These are phyloP conservation scores for Drosophila limbata DNA, from an alignment of 2,888 invertebrate species.

Conservation along the genomic window DNA sequence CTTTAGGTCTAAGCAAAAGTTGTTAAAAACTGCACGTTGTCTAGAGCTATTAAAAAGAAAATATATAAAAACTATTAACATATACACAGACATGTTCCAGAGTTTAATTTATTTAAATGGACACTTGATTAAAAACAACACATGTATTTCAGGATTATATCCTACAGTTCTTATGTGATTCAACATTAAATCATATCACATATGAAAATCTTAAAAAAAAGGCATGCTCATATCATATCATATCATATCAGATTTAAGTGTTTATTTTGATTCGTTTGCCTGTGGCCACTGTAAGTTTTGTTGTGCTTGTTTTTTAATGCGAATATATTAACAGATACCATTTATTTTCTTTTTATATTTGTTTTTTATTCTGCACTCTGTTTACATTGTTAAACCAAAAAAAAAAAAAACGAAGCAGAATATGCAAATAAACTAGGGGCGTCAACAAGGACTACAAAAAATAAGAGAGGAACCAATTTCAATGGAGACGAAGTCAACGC, in stretches of 20 bases:
- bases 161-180: not conserved
- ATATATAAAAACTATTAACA: not conserved
- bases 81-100: not conserved
- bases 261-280: slow-evolving; percentile 37
- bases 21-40: not conserved
- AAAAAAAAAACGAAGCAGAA: slow-evolving; percentile 16
- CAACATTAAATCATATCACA: not conserved
- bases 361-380: slow-evolving; percentile 13
- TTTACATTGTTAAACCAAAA: slow-evolving; percentile 50
- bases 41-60: not conserved
- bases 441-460: not conserved
- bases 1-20: slow-evolving; percentile 6
- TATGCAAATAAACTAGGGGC: slow-evolving; percentile 40
- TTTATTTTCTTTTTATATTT: slow-evolving; percentile 24
- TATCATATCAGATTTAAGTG: slow-evolving; percentile 27
- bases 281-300: slow-evolving; percentile 51
- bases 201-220: not conserved
- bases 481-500: slow-evolving; percentile 48
- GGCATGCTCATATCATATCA: slow-evolving; percentile 8
- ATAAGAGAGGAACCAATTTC: slow-evolving; percentile 59
- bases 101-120: not conserved
- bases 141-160: not conserved
- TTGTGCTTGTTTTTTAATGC: slow-evolving; percentile 36
- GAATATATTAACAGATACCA: slow-evolving; percentile 58
- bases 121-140: too few relatives aligned